These are phyloP conservation scores for Hippocampus mohnikei DNA, from an alignment of 2,113 vertebrate genomes.

Conservation along the genomic window DNA sequence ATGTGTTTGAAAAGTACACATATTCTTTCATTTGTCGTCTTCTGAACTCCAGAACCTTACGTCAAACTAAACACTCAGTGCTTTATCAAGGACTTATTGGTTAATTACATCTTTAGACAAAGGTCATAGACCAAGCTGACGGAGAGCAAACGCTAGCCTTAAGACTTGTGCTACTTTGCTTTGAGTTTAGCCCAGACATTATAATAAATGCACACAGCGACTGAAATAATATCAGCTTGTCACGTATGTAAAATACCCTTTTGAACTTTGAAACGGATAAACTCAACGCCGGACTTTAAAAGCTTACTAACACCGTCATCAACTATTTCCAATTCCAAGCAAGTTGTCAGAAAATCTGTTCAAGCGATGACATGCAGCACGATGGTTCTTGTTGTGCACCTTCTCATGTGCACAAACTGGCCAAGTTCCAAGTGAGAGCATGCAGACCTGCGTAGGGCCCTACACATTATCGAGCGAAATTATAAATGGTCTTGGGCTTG, in stretches of 20 bases:
- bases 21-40: conserved; percentile 17
- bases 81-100: conserved; percentile 44
- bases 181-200: neutral
- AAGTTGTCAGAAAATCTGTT: neutral
- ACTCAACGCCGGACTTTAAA: neutral
- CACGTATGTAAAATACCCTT: neutral
- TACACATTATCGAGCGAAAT: neutral
- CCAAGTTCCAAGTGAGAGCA: neutral
- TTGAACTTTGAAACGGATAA: neutral
- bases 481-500: neutral
- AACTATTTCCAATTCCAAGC: neutral
- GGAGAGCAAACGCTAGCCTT: conserved; percentile 4
- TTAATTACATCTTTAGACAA: conserved; percentile 49
- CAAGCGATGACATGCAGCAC: too few species aligned
- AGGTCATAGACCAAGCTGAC: conserved; percentile 41
- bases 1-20: conserved; percentile 25
- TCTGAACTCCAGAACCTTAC: conserved; percentile 45
- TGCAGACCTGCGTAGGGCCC: neutral
- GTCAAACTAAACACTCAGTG: conserved; percentile 31
- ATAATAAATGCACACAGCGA: neutral
- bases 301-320: neutral
- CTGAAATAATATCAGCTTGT: conserved; percentile 6
- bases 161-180: conserved; percentile 20
- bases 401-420: neutral
- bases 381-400: too few species aligned